Percentiles rank a stretch among this genome's conserved stretches.
phyloP scores from a whole-genome alignment of 2,113 vertebrate genomes.

The Cephalophus harveyi region DNA sequence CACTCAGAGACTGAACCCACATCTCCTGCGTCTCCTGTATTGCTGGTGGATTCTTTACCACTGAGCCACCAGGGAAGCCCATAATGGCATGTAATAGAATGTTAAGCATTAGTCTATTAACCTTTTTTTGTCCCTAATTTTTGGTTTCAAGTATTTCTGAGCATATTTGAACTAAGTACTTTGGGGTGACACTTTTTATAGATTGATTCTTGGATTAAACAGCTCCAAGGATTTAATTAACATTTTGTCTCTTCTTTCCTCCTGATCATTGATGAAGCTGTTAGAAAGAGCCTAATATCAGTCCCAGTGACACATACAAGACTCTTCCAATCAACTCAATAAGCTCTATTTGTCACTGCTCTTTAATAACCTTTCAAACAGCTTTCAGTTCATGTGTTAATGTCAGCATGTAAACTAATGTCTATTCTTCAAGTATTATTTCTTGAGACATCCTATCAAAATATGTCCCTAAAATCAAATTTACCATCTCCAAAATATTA shows the following conservation, averaged over 20 bases:
- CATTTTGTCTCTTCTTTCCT: background rate
- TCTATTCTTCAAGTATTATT: slow-evolving; percentile 51
- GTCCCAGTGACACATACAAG: background rate
- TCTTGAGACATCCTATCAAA: slow-evolving; percentile 45
- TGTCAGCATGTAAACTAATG: background rate
- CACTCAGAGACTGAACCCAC: background rate
- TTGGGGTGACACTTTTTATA: background rate
- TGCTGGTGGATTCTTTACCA: background rate
- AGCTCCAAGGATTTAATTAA: slow-evolving; percentile 20
- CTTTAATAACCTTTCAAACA: slow-evolving; percentile 35
- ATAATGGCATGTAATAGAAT: background rate
- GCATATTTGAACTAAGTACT: background rate
- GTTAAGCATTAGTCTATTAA: background rate
- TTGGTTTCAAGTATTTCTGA: slow-evolving; percentile 26
- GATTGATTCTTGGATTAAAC: background rate
- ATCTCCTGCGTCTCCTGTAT: background rate
- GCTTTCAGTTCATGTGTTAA: slow-evolving; percentile 24
- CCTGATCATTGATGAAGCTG: slow-evolving; percentile 11
- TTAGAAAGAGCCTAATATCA: background rate
- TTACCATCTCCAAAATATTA: background rate
- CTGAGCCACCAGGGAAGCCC: background rate
- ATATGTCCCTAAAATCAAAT: slow-evolving; percentile 35
- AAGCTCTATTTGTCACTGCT: background rate
- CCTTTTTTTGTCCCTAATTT: background rate
- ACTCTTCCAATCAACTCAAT: background rate